Base-by-base conservation (phyloP, 2,797 vertebrate species). In the Peromyscus melanophrys region DNA sequence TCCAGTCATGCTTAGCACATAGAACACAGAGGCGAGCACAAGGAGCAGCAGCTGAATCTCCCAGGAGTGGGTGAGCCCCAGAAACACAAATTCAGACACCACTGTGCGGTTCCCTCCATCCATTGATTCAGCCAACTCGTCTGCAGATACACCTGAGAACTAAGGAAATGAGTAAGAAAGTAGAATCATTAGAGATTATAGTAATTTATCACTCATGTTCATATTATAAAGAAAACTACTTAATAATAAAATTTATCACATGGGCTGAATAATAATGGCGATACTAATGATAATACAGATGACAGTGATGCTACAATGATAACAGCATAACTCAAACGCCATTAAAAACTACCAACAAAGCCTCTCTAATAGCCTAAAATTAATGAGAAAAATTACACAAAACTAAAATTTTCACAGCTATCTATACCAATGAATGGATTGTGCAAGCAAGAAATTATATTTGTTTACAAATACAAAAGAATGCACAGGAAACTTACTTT, bases 21-120 rank as follows among this genome's bases (percentile, higher is more conserved):
- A 97, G 27, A 97, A 57, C 61, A 97, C 84, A 71, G 92, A 93
- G 17, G 90, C 94, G 13, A 95, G 27, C 61, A 96, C 55, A 27
- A 97, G 46, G 55, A 97, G 92, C 31, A 97, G 43, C 49, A 96
- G 17, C 27, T 96, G 96, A n/a, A 90, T 34, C 83, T 80, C 69
- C 94, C 87, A 80, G 0, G 96, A 96, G 4, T 52, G 37, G 0
- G 90, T 93, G 59, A 97, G 94, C 91, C 94, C 95, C 46, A 97
- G 75, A 96, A 97, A 95, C 61, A 97, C 82, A 96, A 94, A 88
- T 23, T 97, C 96, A 92, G 92, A 94, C 57, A 97, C 95, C 27
- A 71, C 23, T 0, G 94, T 90, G 5, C 81, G 17, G 75, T 97
- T 97, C 69, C 46, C 14, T 31, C 75, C 67, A 97, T 86, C 95